Evolutionary conservation across 2,113 vertebrate species (phyloP), one percentile per base, ranked within the genome.

Genomic region (Aythya baeri): DNA sequence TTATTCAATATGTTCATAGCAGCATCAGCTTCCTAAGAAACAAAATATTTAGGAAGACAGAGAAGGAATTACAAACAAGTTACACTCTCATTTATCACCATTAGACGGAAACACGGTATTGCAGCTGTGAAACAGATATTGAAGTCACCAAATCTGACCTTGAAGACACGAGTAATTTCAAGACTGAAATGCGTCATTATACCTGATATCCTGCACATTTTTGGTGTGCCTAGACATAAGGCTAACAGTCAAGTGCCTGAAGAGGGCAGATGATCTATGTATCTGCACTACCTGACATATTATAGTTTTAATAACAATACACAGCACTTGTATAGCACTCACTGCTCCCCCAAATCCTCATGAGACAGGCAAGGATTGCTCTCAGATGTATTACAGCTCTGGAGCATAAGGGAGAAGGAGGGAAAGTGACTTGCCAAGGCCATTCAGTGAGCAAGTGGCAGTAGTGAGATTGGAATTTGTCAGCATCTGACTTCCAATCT

Each of bases 1-100:
- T 95, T 94, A 83, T 70, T 78, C 85, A 73, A 0, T 89, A 83
- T 26, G 83, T 73, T 93, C 76, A 83, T 93, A 98, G 97, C 97
- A 98, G 97, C 97, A 97, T 95, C 92, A 93, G 46, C 86, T 97
- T 96, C 96, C 90, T 85, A 87, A 95, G 94, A 97, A 79, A 97
- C 73, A 86, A 96, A 96, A 66, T 70, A 79, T 86, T 95, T 88
- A 89, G 89, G 93, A 97, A 97, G 95, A 96, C 88, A 90, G 92
- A 93, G 94, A 88, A 96, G 72, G 73, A 94, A 90, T 94, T 89
- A 97, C 83, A 86, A 96, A 90, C 1, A 1, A 95, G 68, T 96
- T 96, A 91, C 82, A 92, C 72, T 94, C 65, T 96, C 44, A 70
- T 61, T 94, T 96, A 95, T 96, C 94, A 94, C 78, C 74, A 66